These are phyloP conservation scores for Diadumene lineata DNA, from an alignment of 92 coral and sea anemone species.

Conservation along the genomic window DNA sequence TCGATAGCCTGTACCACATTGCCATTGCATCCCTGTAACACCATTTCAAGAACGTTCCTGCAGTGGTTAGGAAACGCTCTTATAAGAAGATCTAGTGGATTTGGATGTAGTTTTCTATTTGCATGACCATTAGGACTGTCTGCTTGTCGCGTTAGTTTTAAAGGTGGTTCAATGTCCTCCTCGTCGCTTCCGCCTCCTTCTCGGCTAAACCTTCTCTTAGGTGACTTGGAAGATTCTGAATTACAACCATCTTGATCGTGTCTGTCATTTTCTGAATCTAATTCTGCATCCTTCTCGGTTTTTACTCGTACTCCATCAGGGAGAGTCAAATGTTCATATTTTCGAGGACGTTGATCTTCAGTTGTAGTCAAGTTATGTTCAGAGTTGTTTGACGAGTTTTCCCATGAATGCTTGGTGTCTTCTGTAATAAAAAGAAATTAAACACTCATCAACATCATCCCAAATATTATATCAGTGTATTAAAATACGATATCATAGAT, in stretches of 20 bases:
- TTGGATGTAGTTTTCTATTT: conserved; percentile 76
- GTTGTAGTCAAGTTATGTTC: conserved; percentile 8
- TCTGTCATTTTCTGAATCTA: conserved; percentile 22
- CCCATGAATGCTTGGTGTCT: conserved; percentile 9
- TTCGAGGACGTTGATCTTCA: neutral
- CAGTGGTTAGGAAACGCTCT: conserved; percentile 97
- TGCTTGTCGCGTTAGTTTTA: conserved; percentile 58
- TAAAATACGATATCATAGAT: too few species aligned
- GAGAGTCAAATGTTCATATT: conserved; percentile 21
- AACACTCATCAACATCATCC: neutral
- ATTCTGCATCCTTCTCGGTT: conserved; percentile 48
- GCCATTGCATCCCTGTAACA: conserved; percentile 94
- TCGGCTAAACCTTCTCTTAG: conserved; percentile 57
- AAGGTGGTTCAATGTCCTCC: conserved; percentile 47
- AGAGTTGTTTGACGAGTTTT: conserved; percentile 22
- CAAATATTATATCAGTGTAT: too few species aligned
- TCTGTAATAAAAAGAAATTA: neutral
- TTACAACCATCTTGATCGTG: conserved; percentile 50
- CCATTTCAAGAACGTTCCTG: conserved; percentile 87
- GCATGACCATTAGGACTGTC: conserved; percentile 70
- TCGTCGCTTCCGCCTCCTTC: conserved; percentile 45
- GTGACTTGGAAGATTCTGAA: conserved; percentile 39
- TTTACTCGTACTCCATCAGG: conserved; percentile 55
- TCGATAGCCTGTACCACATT: conserved; percentile 99
- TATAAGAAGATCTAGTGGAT: conserved; percentile 81